Percentiles rank a stretch among this genome's conserved stretches.
These are phyloP conservation scores for Lithophane leautieri DNA, from an alignment of 2,888 invertebrate species.

Conservation along the genomic window DNA sequence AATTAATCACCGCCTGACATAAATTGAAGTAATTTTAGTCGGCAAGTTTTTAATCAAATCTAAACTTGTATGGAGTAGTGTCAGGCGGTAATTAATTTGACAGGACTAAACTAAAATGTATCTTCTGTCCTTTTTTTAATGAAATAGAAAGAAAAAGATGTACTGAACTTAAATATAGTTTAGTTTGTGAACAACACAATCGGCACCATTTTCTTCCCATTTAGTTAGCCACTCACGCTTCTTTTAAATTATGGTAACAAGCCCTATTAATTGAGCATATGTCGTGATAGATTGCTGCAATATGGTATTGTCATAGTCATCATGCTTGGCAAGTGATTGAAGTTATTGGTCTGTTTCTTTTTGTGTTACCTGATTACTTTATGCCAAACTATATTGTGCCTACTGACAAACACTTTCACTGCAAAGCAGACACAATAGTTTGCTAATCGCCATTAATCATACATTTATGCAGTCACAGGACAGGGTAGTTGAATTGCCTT, in stretches of 20 bases:
- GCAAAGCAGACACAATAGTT: neutral
- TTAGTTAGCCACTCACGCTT: conserved; percentile 20
- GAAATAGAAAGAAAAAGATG: too few species aligned
- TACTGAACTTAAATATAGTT: too few species aligned
- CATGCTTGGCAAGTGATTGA: conserved; percentile 38
- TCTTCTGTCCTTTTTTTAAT: too few species aligned
- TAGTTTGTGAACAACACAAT: too few species aligned
- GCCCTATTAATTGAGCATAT: neutral
- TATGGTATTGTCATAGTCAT: conserved; percentile 31
- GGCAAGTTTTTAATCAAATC: too few species aligned
- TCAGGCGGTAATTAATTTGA: too few species aligned
- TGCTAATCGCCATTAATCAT: neutral
- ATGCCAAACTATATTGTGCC: conserved; percentile 1
- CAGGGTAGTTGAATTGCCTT: neutral
- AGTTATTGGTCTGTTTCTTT: conserved; percentile 6
- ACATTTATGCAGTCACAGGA: neutral
- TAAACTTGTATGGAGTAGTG: too few species aligned
- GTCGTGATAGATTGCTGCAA: conserved; percentile 1
- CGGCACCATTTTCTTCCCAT: conserved; percentile 1
- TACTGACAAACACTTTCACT: conserved; percentile 6
- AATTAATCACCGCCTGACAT: too few species aligned
- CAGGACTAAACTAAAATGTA: too few species aligned
- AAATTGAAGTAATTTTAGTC: too few species aligned
- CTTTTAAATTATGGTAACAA: conserved; percentile 4
- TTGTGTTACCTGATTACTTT: conserved; percentile 9